Percentiles rank a stretch among this genome's conserved stretches.
These are phyloP conservation scores for Philaethria dido DNA, from an alignment of 2,888 invertebrate genomes.

Conservation along the genomic window DNA sequence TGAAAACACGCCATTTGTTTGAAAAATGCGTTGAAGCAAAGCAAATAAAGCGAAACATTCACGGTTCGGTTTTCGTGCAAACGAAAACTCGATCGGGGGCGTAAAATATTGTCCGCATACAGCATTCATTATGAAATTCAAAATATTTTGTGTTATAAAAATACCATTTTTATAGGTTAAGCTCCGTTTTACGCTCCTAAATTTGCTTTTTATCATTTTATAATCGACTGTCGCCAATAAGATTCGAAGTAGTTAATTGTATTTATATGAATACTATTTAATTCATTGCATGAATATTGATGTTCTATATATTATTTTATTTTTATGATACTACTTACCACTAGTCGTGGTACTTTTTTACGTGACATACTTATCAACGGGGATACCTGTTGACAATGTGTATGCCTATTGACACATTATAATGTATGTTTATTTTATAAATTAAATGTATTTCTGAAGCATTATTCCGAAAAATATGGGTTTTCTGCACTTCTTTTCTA, in stretches of 20 bases:
- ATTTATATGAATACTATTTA: too few species aligned
- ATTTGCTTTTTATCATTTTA: constrained; percentile 5
- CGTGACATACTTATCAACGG: too few species aligned
- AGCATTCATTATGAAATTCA: constrained; percentile 4
- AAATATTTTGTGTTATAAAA: constrained; percentile 10
- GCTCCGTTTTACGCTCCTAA: neutral
- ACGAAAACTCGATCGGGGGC: constrained; percentile 27
- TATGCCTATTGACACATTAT: too few species aligned
- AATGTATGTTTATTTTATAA: too few species aligned
- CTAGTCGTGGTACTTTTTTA: too few species aligned
- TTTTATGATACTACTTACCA: too few species aligned
- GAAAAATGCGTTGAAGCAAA: constrained; percentile 17
- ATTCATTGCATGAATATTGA: too few species aligned
- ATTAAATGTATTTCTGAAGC: too few species aligned
- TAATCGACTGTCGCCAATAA: neutral
- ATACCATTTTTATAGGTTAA: constrained; percentile 12
- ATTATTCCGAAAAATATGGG: too few species aligned
- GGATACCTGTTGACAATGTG: too few species aligned
- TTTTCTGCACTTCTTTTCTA: too few species aligned
- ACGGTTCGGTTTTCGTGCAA: constrained; percentile 17
- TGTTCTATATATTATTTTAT: too few species aligned
- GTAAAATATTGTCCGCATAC: constrained; percentile 9
- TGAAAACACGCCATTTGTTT: constrained; percentile 20
- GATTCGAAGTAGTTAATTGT: neutral
- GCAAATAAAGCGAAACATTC: constrained; percentile 28